Conservation (phyloP, 2,888 invertebrate species). For the Parnassius smintheus region DNA sequence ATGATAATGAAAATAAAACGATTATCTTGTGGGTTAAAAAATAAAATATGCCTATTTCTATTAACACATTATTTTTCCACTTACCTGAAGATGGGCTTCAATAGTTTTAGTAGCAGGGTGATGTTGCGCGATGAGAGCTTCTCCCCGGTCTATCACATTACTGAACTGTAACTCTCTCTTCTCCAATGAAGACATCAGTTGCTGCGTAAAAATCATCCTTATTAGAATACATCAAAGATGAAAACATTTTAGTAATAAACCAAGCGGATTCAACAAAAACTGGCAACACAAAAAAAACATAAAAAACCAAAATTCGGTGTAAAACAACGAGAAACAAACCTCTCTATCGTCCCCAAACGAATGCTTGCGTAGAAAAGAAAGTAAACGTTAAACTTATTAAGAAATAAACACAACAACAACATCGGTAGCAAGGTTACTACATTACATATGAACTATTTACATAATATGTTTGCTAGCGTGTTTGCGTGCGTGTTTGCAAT, state of each 20-base stretch:
- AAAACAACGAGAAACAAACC: constrained; percentile 68
- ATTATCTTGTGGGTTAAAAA: too few species aligned
- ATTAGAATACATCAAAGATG: constrained; percentile 13
- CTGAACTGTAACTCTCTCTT: constrained; percentile 97
- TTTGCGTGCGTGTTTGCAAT: constrained; percentile 3
- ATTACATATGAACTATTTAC: constrained; percentile 4
- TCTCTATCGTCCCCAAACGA: constrained; percentile 82
- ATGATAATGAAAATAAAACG: too few species aligned
- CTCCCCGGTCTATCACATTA: constrained; percentile 97
- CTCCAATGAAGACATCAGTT: constrained; percentile 97
- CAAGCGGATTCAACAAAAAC: constrained; percentile 41
- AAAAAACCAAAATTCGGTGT: constrained; percentile 36
- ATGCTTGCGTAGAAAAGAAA: constrained; percentile 77
- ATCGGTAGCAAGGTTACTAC: neutral
- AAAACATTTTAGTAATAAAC: constrained; percentile 25
- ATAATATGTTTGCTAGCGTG: constrained; percentile 15
- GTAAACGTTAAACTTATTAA: constrained; percentile 43
- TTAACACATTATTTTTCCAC: constrained; percentile 19
- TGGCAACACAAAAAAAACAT: constrained; percentile 36
- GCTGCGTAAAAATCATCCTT: constrained; percentile 77
- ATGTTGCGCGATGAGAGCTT: constrained; percentile 94
- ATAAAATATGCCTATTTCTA: neutral
- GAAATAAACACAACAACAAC: constrained; percentile 9
- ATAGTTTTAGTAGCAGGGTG: constrained; percentile 98
- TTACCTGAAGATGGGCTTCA: constrained; percentile 86